phyloP scores from a whole-genome alignment of 2,888 invertebrate genomes.

The Parochlus steinenii region DNA sequence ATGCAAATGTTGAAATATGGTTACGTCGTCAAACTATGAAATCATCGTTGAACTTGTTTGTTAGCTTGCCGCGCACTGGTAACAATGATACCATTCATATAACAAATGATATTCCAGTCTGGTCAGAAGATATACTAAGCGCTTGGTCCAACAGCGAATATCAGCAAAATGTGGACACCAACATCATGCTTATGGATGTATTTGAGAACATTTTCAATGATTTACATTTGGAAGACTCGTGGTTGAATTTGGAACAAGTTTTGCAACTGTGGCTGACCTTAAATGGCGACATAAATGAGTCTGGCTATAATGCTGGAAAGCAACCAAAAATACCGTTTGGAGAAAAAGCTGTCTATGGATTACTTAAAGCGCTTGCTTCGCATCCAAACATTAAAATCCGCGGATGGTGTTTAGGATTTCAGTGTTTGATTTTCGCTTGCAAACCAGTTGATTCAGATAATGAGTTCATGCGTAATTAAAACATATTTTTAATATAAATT shows the following conservation, averaged over 20 bases:
- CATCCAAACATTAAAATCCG: constrained; percentile 49
- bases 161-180: constrained; percentile 30
- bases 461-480: constrained; percentile 1
- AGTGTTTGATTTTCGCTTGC: constrained; percentile 49
- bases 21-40: constrained; percentile 51
- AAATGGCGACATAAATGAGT: constrained; percentile 40
- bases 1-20: constrained; percentile 58
- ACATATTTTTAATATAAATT: no score
- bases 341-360: constrained; percentile 43
- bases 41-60: constrained; percentile 33
- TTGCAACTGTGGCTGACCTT: constrained; percentile 76
- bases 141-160: constrained; percentile 37
- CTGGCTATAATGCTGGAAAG: constrained; percentile 39
- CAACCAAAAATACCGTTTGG: constrained; percentile 48
- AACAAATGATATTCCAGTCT: constrained; percentile 25
- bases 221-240: constrained; percentile 43
- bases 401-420: constrained; percentile 58
- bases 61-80: constrained; percentile 27
- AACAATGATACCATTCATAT: constrained; percentile 25
- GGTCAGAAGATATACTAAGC: constrained; percentile 31
- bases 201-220: constrained; percentile 54
- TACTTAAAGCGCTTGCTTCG: constrained; percentile 48
- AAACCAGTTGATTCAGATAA: constrained; percentile 33
- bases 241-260: constrained; percentile 66
- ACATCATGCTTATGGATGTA: constrained; percentile 47